Evolutionary conservation across 2,888 invertebrate genomes (phyloP), one percentile per base, ranked within the genome.

Genomic region (Sesia bembeciformis): DNA sequence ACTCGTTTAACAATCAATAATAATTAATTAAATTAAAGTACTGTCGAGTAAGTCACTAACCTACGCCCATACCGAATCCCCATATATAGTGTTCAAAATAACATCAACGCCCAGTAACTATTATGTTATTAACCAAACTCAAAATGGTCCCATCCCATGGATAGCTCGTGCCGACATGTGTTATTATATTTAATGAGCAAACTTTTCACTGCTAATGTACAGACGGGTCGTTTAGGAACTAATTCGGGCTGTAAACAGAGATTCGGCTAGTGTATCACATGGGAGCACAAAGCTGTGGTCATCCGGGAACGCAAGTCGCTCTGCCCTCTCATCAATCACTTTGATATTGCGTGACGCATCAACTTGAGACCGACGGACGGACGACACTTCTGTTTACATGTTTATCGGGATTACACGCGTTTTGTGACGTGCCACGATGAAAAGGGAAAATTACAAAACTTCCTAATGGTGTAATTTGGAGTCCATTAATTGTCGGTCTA

Each of bases 291-390:
- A 53, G 57, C 54, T 55, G 61, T 63, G 72, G 68, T 68, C 70
- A 73, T 63, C 63, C 64, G 65, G 67, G 70, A 64, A 63, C 62
- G 53, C 64, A 50, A 46, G 46, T 64, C 58, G 59, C 60, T 55
- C 57, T 64, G 63, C 60, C 57, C 62, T 61, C 65, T 73, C 80
- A 79, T 81, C 81, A 84, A 84, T 85, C 84, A 85, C 74, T 68
- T 65, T 72, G 78, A 82, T 84, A 82, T 81, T 79, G 81, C 79
- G 78, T 84, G 81, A 82, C 83, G 75, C 79, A 78, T 76, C 79
- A 81, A 78, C 74, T 78, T 70, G 66, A 64, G 64, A 40, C 50
- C 53, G 54, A 52, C 54, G 53, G 43, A 46, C 54, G 42, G 38
- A 57, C 66, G 70, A 77, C 71, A 74, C 70, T 71, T 70, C 73